Base-by-base conservation (phyloP, 2,888 invertebrate genomes). In the Mythimna pallens region DNA sequence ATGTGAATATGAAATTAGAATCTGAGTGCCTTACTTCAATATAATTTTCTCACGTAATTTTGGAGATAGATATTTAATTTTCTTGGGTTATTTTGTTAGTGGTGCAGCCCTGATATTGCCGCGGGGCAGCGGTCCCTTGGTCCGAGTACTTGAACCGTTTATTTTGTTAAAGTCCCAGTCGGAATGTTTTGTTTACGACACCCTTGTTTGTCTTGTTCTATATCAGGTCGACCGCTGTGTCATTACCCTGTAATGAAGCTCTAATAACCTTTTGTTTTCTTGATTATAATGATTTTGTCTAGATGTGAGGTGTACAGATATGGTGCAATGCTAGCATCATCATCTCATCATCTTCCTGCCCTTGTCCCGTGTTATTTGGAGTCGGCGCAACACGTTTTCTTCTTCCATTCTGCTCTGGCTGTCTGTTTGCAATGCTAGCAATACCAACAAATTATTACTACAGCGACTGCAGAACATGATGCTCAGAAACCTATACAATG, bases 91-190 rank as follows among this genome's bases (percentile, higher is more conserved):
- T 69, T 66, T 68, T 47, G 4, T 34, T 40, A 52, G 71, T 34
- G 9, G 61, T 70, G 80, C 36, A 52, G 68, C 84, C 82, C 82
- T 82, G 59, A 43, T 66, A 54, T 12, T 10, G 81, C 82, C 82
- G 54, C 10, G 34, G 81, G 81, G 73, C 59, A 68, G 62, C 65
- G 43, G 68, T 65, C 81, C 73, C 70, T 73, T n/a, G 57, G 50
- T 59, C 43, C 58, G 50, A 74, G 73, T 70, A 69, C 65, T 40
- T 64, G 57, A 69, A 73, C 67, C 70, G 73, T 73, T 84, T 73
- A 82, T 83, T 84, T 83, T 52, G 76, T 72, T 78, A 74, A 82
- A 84, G 71, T 69, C 82, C 77, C 68, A 64, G 70, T 73, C 71
- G 40, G 50, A 59, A 69, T 70, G 72, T 78, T 81, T 82, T 82